Conservation (phyloP, 2,888 invertebrate species). For the Lochmaea capreae region DNA sequence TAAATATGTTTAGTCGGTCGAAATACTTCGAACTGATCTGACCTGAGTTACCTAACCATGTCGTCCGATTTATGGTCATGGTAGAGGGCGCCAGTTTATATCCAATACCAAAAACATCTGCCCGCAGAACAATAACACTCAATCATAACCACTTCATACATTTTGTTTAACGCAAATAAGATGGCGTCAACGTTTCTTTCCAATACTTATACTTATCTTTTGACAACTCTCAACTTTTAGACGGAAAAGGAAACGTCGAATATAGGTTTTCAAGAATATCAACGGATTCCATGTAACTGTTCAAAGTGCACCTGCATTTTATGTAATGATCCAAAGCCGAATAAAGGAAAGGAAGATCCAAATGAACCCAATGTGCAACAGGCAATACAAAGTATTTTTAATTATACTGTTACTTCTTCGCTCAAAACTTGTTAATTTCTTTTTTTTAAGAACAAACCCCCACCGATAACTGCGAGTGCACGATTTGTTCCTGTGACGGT, state of each 20-base stretch:
- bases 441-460: neutral
- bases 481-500: neutral
- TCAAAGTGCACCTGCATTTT: neutral
- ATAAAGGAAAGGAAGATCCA: slow-evolving; percentile 9
- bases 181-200: no score
- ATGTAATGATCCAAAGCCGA: neutral
- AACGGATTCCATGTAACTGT: slow-evolving; percentile 4
- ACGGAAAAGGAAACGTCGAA: neutral
- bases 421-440: neutral
- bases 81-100: no score
- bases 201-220: neutral
- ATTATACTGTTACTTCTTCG: neutral
- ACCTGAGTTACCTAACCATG: no score
- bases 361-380: neutral
- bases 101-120: no score
- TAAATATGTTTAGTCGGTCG: no score
- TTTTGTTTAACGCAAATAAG: no score
- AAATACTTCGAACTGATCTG: no score
- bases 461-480: neutral
- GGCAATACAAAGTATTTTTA: neutral
- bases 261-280: neutral
- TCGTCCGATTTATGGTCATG: no score
- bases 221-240: no score
- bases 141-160: no score
- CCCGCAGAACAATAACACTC: no score